Percentiles rank a stretch among this genome's conserved stretches.
phyloP scores from a whole-genome alignment of 2,113 vertebrate species.

The Circaetus cinerascens region DNA sequence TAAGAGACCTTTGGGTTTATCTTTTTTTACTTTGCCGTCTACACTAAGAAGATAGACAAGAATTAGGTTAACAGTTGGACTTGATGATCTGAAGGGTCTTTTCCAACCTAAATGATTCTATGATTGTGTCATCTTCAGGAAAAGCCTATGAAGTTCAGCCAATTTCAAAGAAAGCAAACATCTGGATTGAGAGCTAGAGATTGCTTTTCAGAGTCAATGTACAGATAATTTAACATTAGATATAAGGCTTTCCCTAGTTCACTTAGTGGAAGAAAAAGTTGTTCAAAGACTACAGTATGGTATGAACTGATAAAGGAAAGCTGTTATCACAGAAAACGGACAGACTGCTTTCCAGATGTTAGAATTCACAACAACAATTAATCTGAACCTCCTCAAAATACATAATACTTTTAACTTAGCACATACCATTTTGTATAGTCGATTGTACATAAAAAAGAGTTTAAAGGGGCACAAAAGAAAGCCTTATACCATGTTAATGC shows the following conservation, averaged over 20 bases:
- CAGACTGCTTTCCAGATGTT: background rate
- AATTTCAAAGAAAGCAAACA: background rate
- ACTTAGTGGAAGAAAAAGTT: background rate
- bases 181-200: background rate
- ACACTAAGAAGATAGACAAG: background rate
- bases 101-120: background rate
- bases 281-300: background rate
- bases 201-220: background rate
- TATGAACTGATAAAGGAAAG: background rate
- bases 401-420: background rate
- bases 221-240: background rate
- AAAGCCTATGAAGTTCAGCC: background rate
- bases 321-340: background rate
- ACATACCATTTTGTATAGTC: background rate
- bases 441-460: background rate
- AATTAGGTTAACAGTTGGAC: background rate
- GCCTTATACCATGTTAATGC: background rate
- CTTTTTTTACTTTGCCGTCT: background rate
- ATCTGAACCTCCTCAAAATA: background rate
- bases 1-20: background rate
- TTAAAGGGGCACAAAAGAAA: background rate
- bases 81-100: background rate
- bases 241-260: background rate
- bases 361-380: background rate
- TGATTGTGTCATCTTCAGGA: background rate